Percentiles rank a stretch among this genome's conserved stretches.
Evolutionary conservation across 2,113 vertebrate genomes (phyloP).

Genomic region (Gobio gobio): DNA sequence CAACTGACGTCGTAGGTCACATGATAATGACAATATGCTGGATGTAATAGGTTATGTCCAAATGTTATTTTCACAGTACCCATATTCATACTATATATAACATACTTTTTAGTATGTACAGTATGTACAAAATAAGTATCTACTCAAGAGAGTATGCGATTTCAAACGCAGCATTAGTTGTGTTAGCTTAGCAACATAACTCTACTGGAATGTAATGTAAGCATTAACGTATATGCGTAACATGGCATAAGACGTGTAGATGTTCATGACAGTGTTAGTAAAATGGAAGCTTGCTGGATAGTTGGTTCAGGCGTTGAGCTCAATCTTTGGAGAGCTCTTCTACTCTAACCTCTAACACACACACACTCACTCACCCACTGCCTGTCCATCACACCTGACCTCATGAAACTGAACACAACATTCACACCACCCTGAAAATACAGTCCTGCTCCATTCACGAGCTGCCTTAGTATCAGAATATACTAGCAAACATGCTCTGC

Average conservation of each 20-base stretch:
- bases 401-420: neutral
- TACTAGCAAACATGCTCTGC: neutral
- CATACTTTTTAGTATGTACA: too few species aligned
- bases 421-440: neutral
- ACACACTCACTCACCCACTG: neutral
- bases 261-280: neutral
- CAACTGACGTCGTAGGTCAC: too few species aligned
- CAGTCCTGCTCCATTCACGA: slow-evolving; percentile 15
- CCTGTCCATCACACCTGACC: slow-evolving; percentile 5
- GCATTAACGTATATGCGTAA: neutral
- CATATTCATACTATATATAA: too few species aligned
- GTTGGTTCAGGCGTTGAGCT: slow-evolving; percentile 8
- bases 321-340: slow-evolving; percentile 2
- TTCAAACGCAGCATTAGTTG: neutral
- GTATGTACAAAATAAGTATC: too few species aligned
- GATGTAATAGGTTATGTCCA: too few species aligned
- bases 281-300: slow-evolving; percentile 40
- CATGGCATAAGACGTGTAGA: neutral
- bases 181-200: neutral
- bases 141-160: too few species aligned
- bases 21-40: too few species aligned
- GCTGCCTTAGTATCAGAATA: slow-evolving; percentile 24
- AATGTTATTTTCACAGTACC: too few species aligned
- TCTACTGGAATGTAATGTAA: neutral
- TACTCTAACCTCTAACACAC: neutral